phyloP scores from a whole-genome alignment of 1,140 invertebrate species.

The Neodiprion pinetum region DNA sequence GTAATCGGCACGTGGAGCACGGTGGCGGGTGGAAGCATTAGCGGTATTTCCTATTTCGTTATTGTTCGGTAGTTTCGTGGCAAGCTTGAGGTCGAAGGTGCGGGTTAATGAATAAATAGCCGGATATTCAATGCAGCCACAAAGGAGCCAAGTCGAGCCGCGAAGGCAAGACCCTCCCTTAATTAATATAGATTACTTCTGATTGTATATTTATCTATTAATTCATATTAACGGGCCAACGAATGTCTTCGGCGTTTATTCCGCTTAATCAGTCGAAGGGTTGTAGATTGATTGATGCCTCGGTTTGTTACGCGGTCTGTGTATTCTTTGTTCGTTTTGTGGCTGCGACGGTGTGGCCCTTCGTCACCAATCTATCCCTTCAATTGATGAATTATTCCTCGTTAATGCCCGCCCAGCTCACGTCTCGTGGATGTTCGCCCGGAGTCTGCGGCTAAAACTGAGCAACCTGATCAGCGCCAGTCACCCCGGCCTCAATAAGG shows the following conservation, averaged over 20 bases:
- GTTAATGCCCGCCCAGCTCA: background rate
- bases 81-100: slow-evolving; percentile 50
- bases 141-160: slow-evolving; percentile 50
- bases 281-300: slow-evolving; percentile 58
- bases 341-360: background rate
- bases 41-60: background rate
- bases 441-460: too few relatives aligned
- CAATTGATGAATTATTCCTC: background rate
- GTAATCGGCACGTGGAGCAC: too few relatives aligned
- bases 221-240: slow-evolving; percentile 56
- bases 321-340: slow-evolving; percentile 7
- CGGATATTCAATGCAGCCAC: slow-evolving; percentile 57
- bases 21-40: background rate
- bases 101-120: slow-evolving; percentile 62
- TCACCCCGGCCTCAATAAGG: background rate
- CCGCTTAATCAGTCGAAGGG: slow-evolving; percentile 57
- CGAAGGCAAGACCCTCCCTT: slow-evolving; percentile 52
- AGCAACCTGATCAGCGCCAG: too few relatives aligned
- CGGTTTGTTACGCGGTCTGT: slow-evolving; percentile 11
- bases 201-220: slow-evolving; percentile 64
- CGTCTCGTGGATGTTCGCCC: too few relatives aligned
- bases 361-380: background rate
- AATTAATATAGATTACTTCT: slow-evolving; percentile 63
- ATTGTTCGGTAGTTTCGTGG: slow-evolving; percentile 1
- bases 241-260: slow-evolving; percentile 51